Evolutionary conservation across 1,140 invertebrate genomes (phyloP).

Genomic region (Agraylea sexmaculata): DNA sequence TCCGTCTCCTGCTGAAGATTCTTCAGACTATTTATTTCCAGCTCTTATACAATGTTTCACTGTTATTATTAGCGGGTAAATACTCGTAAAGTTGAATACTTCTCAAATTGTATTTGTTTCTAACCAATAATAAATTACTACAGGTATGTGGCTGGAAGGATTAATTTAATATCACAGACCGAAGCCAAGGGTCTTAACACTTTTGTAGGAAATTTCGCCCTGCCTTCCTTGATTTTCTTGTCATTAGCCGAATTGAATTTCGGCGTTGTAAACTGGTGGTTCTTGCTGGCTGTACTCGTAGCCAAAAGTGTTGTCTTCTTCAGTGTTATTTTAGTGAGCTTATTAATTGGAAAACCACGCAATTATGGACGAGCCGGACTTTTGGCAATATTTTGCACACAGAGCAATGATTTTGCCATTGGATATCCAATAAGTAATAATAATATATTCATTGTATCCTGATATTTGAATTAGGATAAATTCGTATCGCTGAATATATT

Average conservation of each 20-base stretch:
- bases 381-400: constrained; percentile 90
- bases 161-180: constrained; percentile 67
- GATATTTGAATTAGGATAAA: constrained; percentile 6
- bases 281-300: constrained; percentile 72
- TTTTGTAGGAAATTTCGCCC: constrained; percentile 86
- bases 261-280: constrained; percentile 76
- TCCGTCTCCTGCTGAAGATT: constrained; percentile 30
- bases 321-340: constrained; percentile 62
- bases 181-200: constrained; percentile 87
- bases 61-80: constrained; percentile 80
- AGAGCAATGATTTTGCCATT: constrained; percentile 96
- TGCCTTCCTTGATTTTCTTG: constrained; percentile 86
- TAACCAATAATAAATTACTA: constrained; percentile 28
- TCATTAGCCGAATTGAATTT: constrained; percentile 81
- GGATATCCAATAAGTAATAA: constrained; percentile 85
- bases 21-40: constrained; percentile 75
- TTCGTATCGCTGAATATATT: not conserved
- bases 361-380: constrained; percentile 78
- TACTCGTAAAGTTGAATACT: constrained; percentile 15
- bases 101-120: constrained; percentile 9
- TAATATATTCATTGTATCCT: constrained; percentile 3
- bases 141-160: constrained; percentile 81
- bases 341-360: constrained; percentile 65
- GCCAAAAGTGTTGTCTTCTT: constrained; percentile 82
- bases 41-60: constrained; percentile 84